A percentile compares a stretch with the other conserved stretches of the same genome.
Conservation (phyloP, 2,113 vertebrate genomes). For the Thunnus thynnus region DNA sequence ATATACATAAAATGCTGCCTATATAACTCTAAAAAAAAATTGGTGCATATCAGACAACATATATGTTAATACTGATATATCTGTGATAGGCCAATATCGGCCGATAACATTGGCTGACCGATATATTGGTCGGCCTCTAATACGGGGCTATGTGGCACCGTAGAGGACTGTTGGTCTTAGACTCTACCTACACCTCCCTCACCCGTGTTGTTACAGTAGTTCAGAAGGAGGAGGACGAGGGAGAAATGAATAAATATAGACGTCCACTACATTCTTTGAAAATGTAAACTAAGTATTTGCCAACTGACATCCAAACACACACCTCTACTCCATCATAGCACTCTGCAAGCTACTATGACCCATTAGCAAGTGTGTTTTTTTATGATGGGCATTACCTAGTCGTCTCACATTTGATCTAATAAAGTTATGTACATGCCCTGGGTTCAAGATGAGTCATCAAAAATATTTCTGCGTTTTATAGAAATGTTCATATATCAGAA, state of each 20-base stretch:
- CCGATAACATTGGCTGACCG: no score
- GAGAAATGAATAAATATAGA: neutral
- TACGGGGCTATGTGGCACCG: no score
- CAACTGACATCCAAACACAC: neutral
- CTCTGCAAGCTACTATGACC: neutral
- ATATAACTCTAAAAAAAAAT: no score
- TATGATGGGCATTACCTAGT: neutral
- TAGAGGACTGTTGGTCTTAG: neutral
- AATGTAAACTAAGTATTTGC: neutral
- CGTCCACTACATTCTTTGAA: neutral
- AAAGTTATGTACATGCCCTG: no score
- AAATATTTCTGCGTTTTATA: neutral
- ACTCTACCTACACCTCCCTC: neutral
- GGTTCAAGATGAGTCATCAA: neutral
- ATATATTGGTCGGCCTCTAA: no score
- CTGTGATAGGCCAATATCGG: no score
- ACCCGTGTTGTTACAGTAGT: neutral
- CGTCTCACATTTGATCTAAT: neutral
- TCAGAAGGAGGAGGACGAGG: neutral
- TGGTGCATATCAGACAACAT: no score
- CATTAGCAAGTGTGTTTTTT: neutral
- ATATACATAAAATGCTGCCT: no score
- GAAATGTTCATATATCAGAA: neutral
- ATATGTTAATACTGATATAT: no score
- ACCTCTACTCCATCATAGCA: neutral